Base-by-base conservation (phyloP, 1,140 invertebrate species). In the Apis cerana region DNA sequence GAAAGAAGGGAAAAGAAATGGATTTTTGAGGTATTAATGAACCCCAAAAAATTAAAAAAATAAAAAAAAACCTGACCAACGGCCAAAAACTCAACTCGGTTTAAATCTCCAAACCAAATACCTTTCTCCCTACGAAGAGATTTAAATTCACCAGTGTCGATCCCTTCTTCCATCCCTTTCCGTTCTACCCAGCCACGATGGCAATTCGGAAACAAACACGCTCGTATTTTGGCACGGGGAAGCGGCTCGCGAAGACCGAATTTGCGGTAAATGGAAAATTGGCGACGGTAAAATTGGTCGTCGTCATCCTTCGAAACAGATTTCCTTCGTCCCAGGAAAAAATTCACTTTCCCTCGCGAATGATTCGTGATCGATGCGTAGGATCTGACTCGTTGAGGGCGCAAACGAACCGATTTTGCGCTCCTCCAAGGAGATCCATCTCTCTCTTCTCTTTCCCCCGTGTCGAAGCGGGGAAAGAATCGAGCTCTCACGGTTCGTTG, bases 31-130 rank as follows among this genome's bases (percentile, higher is more conserved):
- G 33, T 33, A 19, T 64, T 19, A 33, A 17, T 15, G 17, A 19
- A 21, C 2, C 21, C n/a, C n/a, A n/a, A 12, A n/a, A 19, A 2
- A 5, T n/a, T n/a, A 43, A 9, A n/a, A 50, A 23, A 50, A 17
- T n/a, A 33, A 33, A 33, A 33, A 33, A 12, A 23, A 58, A 72
- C 27, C 54, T 56, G 52, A 27, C 27, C 70, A 19, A 12, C 21
- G 54, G n/a, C 58, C 27, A 58, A 58, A 72, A 58, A 48, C 27
- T 50, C 10, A 43, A 43, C 50, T 4, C 43, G n/a, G 43, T 75
- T 75, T 23, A 62, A 75, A 62, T 75, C 72, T 75, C 33, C n/a
- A 62, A 61, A 75, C 72, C 52, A 71, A 61, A 75, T 48, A 19
- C 21, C 48, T 48, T 13, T 15, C 65, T 50, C 27, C 21, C 13